Evolutionary conservation across 1,140 invertebrate species (phyloP).

Genomic region (Steinernema khuongi): DNA sequence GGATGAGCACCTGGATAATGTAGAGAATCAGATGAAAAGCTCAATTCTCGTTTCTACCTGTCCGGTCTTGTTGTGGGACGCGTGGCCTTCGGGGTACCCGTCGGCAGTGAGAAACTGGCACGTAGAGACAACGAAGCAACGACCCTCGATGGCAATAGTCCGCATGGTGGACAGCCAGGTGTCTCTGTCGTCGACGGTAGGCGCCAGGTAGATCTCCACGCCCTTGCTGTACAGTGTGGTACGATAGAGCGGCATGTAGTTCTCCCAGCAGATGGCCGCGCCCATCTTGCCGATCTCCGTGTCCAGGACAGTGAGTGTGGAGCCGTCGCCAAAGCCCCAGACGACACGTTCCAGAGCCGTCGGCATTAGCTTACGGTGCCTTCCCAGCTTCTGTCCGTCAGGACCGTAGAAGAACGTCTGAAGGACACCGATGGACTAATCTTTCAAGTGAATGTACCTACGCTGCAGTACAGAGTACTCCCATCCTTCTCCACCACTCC

Average conservation of each 20-base stretch:
- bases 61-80: slow-evolving; percentile 28
- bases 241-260: slow-evolving; percentile 55
- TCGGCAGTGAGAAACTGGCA: slow-evolving; percentile 44
- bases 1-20: too few species aligned
- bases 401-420: slow-evolving; percentile 43
- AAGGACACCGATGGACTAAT: slow-evolving; percentile 8
- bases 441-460: neutral
- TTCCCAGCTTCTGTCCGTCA: slow-evolving; percentile 41
- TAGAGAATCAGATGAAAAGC: too few species aligned
- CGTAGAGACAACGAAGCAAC: slow-evolving; percentile 49
- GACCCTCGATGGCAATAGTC: slow-evolving; percentile 47
- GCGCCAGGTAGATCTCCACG: slow-evolving; percentile 47
- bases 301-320: slow-evolving; percentile 48
- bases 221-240: slow-evolving; percentile 43
- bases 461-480: slow-evolving; percentile 50
- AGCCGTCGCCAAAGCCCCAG: slow-evolving; percentile 57
- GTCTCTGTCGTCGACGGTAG: slow-evolving; percentile 52
- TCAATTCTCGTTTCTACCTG: slow-evolving; percentile 2
- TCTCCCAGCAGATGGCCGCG: slow-evolving; percentile 58
- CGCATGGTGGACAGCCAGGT: slow-evolving; percentile 48
- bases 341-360: slow-evolving; percentile 52
- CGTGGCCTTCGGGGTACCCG: slow-evolving; percentile 42
- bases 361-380: slow-evolving; percentile 54
- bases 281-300: slow-evolving; percentile 52
- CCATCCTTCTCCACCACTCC: slow-evolving; percentile 50